phyloP scores from a whole-genome alignment of 2,888 invertebrate genomes.

The Pyrrhia umbra region DNA sequence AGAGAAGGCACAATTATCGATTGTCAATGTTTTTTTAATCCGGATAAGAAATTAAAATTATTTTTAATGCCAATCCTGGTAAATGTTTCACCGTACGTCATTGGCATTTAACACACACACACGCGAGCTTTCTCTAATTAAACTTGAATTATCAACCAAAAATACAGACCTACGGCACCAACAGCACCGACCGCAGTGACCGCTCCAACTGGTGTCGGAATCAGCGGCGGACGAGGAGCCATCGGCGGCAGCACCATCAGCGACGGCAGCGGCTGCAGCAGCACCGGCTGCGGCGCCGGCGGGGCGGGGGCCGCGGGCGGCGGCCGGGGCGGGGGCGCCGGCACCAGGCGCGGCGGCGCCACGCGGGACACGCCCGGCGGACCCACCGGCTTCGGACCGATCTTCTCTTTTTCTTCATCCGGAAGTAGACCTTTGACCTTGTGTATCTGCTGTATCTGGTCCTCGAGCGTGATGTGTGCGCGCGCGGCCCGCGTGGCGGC shows the following conservation, averaged over 20 bases:
- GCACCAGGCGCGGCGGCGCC: conserved; percentile 63
- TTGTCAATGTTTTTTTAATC: no score
- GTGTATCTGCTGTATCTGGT: conserved; percentile 99
- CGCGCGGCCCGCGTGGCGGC: conserved; percentile 98
- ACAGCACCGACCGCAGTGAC: conserved; percentile 63
- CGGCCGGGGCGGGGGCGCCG: conserved; percentile 58
- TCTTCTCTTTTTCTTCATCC: conserved; percentile 99
- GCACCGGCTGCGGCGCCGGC: conserved; percentile 72
- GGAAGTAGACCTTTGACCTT: conserved; percentile 97
- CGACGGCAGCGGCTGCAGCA: conserved; percentile 85
- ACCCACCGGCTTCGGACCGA: conserved; percentile 96
- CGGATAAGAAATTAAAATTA: no score
- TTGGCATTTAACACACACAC: no score
- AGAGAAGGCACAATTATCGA: no score
- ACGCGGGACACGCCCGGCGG: conserved; percentile 63
- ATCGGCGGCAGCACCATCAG: conserved; percentile 89
- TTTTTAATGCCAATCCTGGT: no score
- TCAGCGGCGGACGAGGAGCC: conserved; percentile 81
- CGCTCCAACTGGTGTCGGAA: conserved; percentile 68
- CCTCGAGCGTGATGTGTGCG: conserved; percentile 98
- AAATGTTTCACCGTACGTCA: no score
- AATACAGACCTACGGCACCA: conserved; percentile 43
- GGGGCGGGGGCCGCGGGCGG: conserved; percentile 38
- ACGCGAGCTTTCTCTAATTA: no score
- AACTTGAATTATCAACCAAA: background rate